These are phyloP conservation scores for Tor tambroides DNA, from an alignment of 2,113 vertebrate genomes.

Conservation along the genomic window DNA sequence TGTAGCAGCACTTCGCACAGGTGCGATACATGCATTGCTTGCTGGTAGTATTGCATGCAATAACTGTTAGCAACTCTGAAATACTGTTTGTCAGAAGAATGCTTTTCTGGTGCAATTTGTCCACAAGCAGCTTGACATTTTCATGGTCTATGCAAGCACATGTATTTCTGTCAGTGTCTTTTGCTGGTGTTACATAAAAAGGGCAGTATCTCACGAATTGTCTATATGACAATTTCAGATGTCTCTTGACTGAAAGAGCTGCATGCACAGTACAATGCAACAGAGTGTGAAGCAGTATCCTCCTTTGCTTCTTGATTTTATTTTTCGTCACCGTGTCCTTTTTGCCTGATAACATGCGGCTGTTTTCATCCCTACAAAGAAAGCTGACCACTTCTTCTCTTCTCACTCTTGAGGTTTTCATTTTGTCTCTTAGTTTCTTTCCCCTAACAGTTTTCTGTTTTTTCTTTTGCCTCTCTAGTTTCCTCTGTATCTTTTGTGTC, in stretches of 20 bases:
- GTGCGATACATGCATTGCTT: background rate
- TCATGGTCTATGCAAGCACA: too few species aligned
- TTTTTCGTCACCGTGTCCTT: background rate
- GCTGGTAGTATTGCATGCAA: background rate
- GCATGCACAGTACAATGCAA: too few species aligned
- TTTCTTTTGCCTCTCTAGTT: background rate
- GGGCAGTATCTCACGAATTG: background rate
- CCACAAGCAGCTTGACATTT: background rate
- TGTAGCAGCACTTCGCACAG: background rate
- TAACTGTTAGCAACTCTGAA: background rate
- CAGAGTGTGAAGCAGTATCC: too few species aligned
- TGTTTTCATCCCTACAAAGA: background rate
- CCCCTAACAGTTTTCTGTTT: background rate
- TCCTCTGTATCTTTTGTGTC: background rate
- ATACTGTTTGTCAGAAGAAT: too few species aligned
- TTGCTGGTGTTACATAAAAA: conserved; percentile 5
- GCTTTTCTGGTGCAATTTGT: background rate
- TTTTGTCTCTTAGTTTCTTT: background rate
- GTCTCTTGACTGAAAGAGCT: too few species aligned
- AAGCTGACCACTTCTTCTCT: conserved; percentile 2
- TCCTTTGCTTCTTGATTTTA: background rate
- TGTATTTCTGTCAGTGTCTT: background rate
- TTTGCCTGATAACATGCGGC: background rate
- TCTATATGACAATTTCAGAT: background rate
- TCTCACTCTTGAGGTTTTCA: background rate